A percentile compares a stretch with the other conserved stretches of the same genome.
These are phyloP conservation scores for Lordiphosa clarofinis DNA, from an alignment of 1,140 invertebrate species.

Conservation along the genomic window DNA sequence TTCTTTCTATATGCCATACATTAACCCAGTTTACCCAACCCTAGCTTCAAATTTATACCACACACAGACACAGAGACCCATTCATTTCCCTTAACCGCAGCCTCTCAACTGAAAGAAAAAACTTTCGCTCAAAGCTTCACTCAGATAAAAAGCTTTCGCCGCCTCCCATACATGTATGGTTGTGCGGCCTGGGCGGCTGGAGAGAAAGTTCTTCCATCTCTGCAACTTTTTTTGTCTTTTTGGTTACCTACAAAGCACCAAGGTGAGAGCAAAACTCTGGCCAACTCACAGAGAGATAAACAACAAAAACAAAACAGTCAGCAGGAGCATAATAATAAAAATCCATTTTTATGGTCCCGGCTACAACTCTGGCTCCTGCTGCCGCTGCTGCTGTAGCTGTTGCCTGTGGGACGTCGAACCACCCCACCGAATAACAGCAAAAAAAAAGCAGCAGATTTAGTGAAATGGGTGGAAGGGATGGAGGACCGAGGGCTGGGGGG, in stretches of 20 bases:
- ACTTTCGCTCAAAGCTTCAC: slow-evolving; percentile 50
- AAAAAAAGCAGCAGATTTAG: slow-evolving; percentile 47
- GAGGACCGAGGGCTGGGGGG: slow-evolving; percentile 1
- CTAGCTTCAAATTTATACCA: too few relatives aligned
- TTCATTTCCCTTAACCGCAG: slow-evolving; percentile 4
- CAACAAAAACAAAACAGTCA: slow-evolving; percentile 26
- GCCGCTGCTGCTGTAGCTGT: slow-evolving; percentile 17
- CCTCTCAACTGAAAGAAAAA: slow-evolving; percentile 4
- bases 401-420: slow-evolving; percentile 35
- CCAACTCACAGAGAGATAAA: slow-evolving; percentile 44
- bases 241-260: slow-evolving; percentile 22
- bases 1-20: too few relatives aligned
- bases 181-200: slow-evolving; percentile 7
- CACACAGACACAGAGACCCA: too few relatives aligned
- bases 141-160: slow-evolving; percentile 7
- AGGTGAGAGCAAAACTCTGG: slow-evolving; percentile 53
- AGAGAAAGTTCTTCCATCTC: slow-evolving; percentile 33
- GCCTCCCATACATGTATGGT: slow-evolving; percentile 7
- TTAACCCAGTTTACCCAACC: background rate
- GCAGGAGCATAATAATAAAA: slow-evolving; percentile 67
- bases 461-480: slow-evolving; percentile 11
- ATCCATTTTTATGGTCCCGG: slow-evolving; percentile 74
- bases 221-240: slow-evolving; percentile 4
- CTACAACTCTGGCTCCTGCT: slow-evolving; percentile 30
- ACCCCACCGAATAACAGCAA: slow-evolving; percentile 32